Percentiles rank a stretch among this genome's conserved stretches.
Evolutionary conservation across 2,113 vertebrate genomes (phyloP).

Genomic region (Chloebia gouldiae): DNA sequence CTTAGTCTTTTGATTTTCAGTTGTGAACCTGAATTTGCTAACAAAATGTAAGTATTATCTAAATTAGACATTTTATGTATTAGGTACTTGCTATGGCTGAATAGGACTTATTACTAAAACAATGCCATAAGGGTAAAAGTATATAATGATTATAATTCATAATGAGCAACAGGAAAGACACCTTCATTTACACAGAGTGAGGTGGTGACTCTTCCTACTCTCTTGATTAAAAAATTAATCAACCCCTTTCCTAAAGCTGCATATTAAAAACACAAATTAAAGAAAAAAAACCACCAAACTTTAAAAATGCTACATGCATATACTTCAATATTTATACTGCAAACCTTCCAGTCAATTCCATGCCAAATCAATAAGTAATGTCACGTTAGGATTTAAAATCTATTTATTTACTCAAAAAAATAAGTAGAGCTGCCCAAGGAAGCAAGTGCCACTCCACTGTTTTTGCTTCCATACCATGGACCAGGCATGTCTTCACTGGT

Average conservation of each 20-base stretch:
- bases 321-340: neutral
- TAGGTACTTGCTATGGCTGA: neutral
- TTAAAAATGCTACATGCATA: neutral
- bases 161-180: neutral
- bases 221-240: neutral
- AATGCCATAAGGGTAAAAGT: neutral
- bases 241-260: neutral
- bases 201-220: neutral
- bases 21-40: neutral
- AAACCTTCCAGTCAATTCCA: neutral
- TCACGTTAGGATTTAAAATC: neutral
- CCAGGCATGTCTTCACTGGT: neutral
- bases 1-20: neutral
- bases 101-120: conserved; percentile 9
- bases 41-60: neutral
- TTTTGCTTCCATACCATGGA: neutral
- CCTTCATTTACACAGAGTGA: neutral
- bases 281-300: neutral
- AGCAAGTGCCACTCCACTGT: neutral
- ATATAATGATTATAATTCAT: neutral
- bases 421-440: neutral
- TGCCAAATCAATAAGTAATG: neutral
- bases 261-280: neutral
- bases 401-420: neutral
- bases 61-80: neutral